Evolutionary conservation across 2,888 invertebrate genomes (phyloP).

Genomic region (Caenorhabditis virilis): DNA sequence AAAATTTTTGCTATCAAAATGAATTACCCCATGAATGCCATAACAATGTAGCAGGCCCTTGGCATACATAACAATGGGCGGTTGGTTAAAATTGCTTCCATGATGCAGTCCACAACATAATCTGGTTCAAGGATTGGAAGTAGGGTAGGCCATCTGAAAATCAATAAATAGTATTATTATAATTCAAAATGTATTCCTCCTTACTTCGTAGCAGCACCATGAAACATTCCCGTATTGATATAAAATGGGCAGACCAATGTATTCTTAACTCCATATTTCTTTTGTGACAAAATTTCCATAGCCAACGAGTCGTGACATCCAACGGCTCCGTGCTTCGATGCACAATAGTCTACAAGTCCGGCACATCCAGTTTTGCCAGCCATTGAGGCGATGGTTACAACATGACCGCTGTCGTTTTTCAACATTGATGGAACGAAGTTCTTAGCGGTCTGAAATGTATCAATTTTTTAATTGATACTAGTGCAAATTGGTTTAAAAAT

Average conservation of each 20-base stretch:
- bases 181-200: too few species aligned
- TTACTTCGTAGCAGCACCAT: slow-evolving; percentile 82
- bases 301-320: slow-evolving; percentile 89
- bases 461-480: too few species aligned
- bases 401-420: slow-evolving; percentile 83
- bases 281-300: slow-evolving; percentile 69
- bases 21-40: slow-evolving; percentile 18
- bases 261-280: slow-evolving; percentile 77
- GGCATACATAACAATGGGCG: slow-evolving; percentile 82
- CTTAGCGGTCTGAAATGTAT: slow-evolving; percentile 76
- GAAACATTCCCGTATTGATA: slow-evolving; percentile 97
- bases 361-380: slow-evolving; percentile 82
- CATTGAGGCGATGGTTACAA: slow-evolving; percentile 83
- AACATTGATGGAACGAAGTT: slow-evolving; percentile 88
- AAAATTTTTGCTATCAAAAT: not conserved
- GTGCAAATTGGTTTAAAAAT: too few species aligned
- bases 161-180: too few species aligned
- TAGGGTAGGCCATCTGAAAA: slow-evolving; percentile 50
- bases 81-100: slow-evolving; percentile 80
- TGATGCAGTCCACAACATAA: slow-evolving; percentile 83
- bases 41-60: slow-evolving; percentile 74
- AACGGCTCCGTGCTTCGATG: slow-evolving; percentile 90
- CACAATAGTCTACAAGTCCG: slow-evolving; percentile 80
- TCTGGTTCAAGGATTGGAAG: slow-evolving; percentile 77
- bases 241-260: slow-evolving; percentile 92